phyloP scores from a whole-genome alignment of 1,140 invertebrate species.

The Phenacoccus solenopsis region DNA sequence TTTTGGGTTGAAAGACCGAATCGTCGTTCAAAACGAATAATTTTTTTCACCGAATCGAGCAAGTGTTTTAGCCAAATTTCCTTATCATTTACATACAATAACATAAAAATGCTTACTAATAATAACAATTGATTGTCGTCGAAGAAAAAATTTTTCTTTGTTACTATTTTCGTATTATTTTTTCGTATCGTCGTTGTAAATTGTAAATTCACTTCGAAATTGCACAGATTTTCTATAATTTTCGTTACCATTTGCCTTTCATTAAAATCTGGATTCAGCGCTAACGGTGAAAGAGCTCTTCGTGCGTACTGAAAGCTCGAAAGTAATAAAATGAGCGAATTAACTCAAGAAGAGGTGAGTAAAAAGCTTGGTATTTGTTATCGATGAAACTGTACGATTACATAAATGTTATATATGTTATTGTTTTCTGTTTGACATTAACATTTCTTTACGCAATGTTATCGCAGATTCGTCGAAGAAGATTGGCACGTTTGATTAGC shows the following conservation, averaged over 20 bases:
- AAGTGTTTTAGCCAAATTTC: not conserved
- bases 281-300: no score
- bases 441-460: conserved; percentile 22
- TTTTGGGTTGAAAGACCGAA: no score
- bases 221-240: not conserved
- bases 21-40: no score
- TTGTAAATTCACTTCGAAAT: not conserved
- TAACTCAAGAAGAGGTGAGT: conserved; percentile 58
- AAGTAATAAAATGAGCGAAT: conserved; percentile 54
- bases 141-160: not conserved
- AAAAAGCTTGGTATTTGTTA: conserved; percentile 24
- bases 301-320: no score
- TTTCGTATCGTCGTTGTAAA: not conserved
- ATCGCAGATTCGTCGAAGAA: conserved; percentile 49
- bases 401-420: no score
- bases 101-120: not conserved
- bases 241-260: not conserved
- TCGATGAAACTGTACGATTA: conserved; percentile 20
- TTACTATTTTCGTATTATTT: not conserved
- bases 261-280: no score
- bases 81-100: not conserved
- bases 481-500: conserved; percentile 49
- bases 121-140: not conserved
- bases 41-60: not conserved
- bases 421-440: conserved; percentile 9